Base-by-base conservation (phyloP, 2,797 vertebrate species). In the Morus bassanus region DNA sequence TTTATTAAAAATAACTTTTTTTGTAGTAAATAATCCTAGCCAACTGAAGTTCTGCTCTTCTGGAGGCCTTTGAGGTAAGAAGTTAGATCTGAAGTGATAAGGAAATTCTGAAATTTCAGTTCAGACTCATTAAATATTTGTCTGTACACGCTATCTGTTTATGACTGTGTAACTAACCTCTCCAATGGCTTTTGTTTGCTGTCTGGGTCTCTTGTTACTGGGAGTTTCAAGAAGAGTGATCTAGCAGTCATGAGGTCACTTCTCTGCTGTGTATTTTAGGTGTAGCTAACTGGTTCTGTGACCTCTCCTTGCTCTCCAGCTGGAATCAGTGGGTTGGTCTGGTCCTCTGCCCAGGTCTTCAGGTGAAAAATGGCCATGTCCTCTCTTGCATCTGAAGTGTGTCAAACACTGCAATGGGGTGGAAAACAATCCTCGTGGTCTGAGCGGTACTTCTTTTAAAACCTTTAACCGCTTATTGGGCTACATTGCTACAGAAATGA, bases 271-370 rank as follows among this genome's bases (percentile, higher is more conserved):
- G 22, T 65, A 7, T 22, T 91, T 80, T 56, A 41, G 43, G 14
- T 37, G 5, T 33, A 82, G 10, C 14, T 92, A 23, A n/a, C 39
- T 1, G 1, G 18, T 30, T 53, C 31, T 0, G 0, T 51, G 45
- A 63, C 35, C 23, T 61, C 6, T 72, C 16, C 41, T 78, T 76
- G 18, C 4, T 75, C 51, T 94, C 50, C 39, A 73, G 10, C 11
- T 88, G 63, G 31, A 85, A 57, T 18, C 1, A 24, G 7, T 70
- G n/a, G 11, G 16, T 39, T 81, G n/a, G 6, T 48, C 39, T 69
- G 25, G 7, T 82, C 17, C 21, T 73, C 39, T 90, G 46, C 30
- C 30, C 25, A n/a, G 22, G 13, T 54, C 64, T 72, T 90, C n/a
- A 25, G 28, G 21, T 35, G 28, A 48, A 56, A 79, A 86, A 9